phyloP scores from a whole-genome alignment of 2,888 invertebrate species.

The Syrista parreyssii region DNA sequence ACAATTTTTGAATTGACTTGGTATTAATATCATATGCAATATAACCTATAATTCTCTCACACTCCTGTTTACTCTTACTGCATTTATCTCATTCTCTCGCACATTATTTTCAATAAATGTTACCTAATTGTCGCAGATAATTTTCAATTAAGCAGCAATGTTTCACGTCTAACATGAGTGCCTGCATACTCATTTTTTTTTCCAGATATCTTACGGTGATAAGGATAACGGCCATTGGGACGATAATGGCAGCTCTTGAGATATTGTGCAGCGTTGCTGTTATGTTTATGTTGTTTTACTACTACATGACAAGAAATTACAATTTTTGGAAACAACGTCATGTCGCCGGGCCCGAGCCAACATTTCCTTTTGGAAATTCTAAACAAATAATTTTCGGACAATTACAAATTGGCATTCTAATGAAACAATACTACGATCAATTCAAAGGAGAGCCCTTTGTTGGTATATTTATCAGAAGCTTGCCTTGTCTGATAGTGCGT shows the following conservation, averaged over 20 bases:
- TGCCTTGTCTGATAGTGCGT: slow-evolving; percentile 23
- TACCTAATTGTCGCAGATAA: too few relatives aligned
- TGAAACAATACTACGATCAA: neutral
- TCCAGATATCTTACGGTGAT: too few relatives aligned
- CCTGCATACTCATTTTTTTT: too few relatives aligned
- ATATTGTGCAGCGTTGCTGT: neutral
- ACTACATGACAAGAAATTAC: slow-evolving; percentile 16
- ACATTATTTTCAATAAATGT: too few relatives aligned
- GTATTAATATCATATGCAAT: too few relatives aligned
- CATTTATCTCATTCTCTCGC: too few relatives aligned
- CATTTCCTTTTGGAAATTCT: neutral
- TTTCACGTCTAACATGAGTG: too few relatives aligned
- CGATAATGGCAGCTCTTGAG: neutral
- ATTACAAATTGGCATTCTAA: neutral
- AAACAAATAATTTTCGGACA: neutral
- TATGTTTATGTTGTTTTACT: slow-evolving; percentile 18
- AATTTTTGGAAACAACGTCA: slow-evolving; percentile 31
- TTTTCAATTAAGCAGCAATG: too few relatives aligned
- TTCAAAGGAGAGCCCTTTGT: neutral
- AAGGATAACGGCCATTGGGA: too few relatives aligned
- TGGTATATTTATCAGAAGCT: neutral
- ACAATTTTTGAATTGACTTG: too few relatives aligned
- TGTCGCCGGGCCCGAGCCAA: slow-evolving; percentile 11
- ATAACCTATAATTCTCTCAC: too few relatives aligned
- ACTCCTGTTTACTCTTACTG: too few relatives aligned